Conservation (phyloP, 2,888 invertebrate species). For the Brenthis daphne region DNA sequence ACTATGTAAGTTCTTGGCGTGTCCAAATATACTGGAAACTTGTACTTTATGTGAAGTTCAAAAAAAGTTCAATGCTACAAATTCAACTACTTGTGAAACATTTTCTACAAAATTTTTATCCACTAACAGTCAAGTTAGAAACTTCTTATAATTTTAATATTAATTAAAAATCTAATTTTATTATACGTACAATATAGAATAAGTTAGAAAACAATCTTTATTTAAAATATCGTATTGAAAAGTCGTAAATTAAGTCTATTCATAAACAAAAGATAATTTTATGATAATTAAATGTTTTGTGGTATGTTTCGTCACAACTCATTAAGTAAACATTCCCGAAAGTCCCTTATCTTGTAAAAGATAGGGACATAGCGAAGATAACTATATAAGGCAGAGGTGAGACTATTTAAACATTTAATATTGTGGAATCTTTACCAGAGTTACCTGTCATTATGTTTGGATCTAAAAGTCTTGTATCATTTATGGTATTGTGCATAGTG, state of each 20-base stretch:
- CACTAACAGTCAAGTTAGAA: not conserved
- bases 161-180: not conserved
- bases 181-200: not conserved
- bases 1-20: slow-evolving; percentile 60
- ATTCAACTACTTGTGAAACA: slow-evolving; percentile 50
- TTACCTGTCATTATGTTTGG: slow-evolving; percentile 54
- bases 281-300: slow-evolving; percentile 58
- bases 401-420: slow-evolving; percentile 66
- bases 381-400: slow-evolving; percentile 63
- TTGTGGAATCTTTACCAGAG: slow-evolving; percentile 46
- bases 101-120: slow-evolving; percentile 47
- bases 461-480: slow-evolving; percentile 50
- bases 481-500: slow-evolving; percentile 53
- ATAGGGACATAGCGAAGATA: slow-evolving; percentile 62
- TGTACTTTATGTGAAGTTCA: slow-evolving; percentile 62
- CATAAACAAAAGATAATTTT: slow-evolving; percentile 36
- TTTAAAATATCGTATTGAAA: not conserved
- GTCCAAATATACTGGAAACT: slow-evolving; percentile 50
- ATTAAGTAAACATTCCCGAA: slow-evolving; percentile 78
- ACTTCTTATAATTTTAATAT: not conserved
- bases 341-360: slow-evolving; percentile 65
- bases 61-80: slow-evolving; percentile 34
- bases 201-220: not conserved
- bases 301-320: slow-evolving; percentile 61
- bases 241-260: not conserved